Base-by-base conservation (phyloP, 2,113 vertebrate genomes). In the Hemibagrus wyckioides region DNA sequence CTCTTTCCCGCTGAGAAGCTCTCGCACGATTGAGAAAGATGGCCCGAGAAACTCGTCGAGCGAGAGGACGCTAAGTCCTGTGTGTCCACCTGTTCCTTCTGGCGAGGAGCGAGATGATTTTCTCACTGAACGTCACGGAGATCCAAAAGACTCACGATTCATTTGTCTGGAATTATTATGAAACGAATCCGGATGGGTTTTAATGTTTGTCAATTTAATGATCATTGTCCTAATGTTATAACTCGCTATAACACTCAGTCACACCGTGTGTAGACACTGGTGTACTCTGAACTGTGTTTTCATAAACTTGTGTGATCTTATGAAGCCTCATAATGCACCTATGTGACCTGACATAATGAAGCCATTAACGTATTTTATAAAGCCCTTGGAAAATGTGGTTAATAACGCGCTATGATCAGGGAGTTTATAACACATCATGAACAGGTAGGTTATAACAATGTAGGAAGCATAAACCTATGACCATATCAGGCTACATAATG, bases 21-120 rank as follows among this genome's bases (percentile, higher is more conserved):
- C 73, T 36, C 6, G 76, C 59, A 57, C 86, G 86, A 90, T 90
- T 86, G 80, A 88, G 87, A 91, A 89, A 86, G 81, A 81, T 82
- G 82, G 81, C 41, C 25, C 0, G 69, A 79, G 82, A 48, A 89
- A 88, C 61, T 44, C 11, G 80, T 41, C 4, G 10, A 36, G 39
- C 4, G 80, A 52, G 83, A 80, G 85, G 87, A 82, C 80, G 36
- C 71, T 50, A 36, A 61, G 83, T 86, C 84, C 73, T 83, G 59
- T 80, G 63, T 28, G 28, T 87, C 65, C 17, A 73, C 79, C 48
- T 82, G 86, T 82, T 76, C 59, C 79, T 85, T 82, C 30, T 54
- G 44, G 57, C 50, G 59, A 41, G 50, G 44, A 79, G 80, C 76
- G 80, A 88, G 85, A 90, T 89, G 86, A 89, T 73, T 21, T 86